These are phyloP conservation scores for Adoxophyes honmai DNA, from an alignment of 1,140 invertebrate genomes.

Conservation along the genomic window DNA sequence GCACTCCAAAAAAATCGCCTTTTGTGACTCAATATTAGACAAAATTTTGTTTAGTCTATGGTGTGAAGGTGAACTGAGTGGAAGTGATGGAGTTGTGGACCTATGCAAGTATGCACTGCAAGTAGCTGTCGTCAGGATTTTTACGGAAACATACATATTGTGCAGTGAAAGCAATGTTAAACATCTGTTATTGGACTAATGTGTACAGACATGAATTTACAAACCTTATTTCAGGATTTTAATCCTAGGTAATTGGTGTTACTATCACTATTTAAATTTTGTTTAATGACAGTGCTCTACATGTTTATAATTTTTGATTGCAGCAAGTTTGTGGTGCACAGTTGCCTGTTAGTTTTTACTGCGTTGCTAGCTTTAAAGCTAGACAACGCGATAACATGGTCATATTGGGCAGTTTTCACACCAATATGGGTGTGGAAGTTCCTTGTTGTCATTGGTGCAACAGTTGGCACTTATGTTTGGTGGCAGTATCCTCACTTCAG, in stretches of 20 bases:
- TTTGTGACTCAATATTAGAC: too few species aligned
- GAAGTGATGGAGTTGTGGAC: too few species aligned
- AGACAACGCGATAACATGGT: constrained; percentile 92
- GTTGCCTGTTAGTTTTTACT: constrained; percentile 94
- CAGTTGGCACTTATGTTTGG: constrained; percentile 95
- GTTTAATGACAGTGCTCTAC: constrained; percentile 22
- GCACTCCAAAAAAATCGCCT: too few species aligned
- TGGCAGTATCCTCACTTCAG: constrained; percentile 95
- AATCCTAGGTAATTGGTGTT: constrained; percentile 87
- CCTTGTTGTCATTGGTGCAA: constrained; percentile 92
- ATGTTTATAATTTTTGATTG: constrained; percentile 36
- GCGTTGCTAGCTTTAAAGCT: constrained; percentile 92
- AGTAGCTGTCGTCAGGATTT: too few species aligned
- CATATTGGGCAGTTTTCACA: constrained; percentile 95
- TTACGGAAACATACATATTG: background rate
- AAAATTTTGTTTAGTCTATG: too few species aligned
- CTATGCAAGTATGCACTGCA: too few species aligned
- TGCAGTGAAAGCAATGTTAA: constrained; percentile 34
- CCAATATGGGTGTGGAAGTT: constrained; percentile 98
- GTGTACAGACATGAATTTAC: constrained; percentile 87
- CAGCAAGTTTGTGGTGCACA: constrained; percentile 98
- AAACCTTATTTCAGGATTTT: constrained; percentile 93
- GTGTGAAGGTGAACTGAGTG: too few species aligned
- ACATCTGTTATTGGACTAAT: constrained; percentile 35
- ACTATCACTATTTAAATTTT: constrained; percentile 18